These are phyloP conservation scores for Azorinus chamasolen DNA, from an alignment of 2,888 invertebrate genomes.

Conservation along the genomic window DNA sequence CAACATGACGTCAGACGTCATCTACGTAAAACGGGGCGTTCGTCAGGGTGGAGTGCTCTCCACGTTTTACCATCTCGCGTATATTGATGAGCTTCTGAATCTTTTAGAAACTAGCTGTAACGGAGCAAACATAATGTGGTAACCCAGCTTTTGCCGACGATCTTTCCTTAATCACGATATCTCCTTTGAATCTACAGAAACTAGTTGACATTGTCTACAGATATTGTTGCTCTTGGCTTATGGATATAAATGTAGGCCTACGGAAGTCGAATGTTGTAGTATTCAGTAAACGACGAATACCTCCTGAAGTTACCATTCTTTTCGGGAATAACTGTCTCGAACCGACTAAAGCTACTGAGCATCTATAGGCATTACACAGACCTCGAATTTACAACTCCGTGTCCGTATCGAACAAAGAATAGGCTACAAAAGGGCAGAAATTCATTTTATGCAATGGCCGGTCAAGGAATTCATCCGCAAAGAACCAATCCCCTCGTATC, in stretches of 20 bases:
- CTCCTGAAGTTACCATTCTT: background rate
- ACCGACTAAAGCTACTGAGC: background rate
- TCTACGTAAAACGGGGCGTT: background rate
- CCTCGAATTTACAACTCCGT: background rate
- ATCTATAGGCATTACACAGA: background rate
- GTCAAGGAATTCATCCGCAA: background rate
- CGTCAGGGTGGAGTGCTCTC: background rate
- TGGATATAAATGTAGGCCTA: background rate
- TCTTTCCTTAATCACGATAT: background rate
- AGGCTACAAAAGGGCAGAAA: background rate
- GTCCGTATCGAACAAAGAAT: too few species aligned
- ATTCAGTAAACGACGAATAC: background rate
- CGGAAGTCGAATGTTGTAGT: background rate
- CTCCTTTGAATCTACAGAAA: background rate
- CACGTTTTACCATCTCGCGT: background rate
- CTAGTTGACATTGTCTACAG: background rate
- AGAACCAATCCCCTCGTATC: background rate
- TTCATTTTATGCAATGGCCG: background rate
- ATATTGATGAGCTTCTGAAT: background rate
- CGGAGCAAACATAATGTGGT: background rate
- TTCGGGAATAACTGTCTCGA: background rate
- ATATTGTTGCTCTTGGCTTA: background rate
- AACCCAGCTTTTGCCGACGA: slow-evolving; percentile 1
- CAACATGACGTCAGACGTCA: too few species aligned
- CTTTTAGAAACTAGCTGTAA: background rate